These are phyloP conservation scores for Lithobates pipiens DNA, from an alignment of 2,797 vertebrate genomes.

Conservation along the genomic window DNA sequence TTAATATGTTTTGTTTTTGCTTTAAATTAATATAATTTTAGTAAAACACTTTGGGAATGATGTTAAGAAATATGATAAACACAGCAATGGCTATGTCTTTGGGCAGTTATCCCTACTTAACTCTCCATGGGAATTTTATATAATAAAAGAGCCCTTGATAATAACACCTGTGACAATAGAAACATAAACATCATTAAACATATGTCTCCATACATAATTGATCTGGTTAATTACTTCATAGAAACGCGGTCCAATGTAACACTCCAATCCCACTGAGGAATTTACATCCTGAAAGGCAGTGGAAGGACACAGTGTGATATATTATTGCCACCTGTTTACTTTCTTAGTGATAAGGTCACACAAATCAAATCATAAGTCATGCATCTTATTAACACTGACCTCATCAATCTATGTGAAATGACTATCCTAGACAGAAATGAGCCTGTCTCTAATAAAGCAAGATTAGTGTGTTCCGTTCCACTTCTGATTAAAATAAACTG, in stretches of 20 bases:
- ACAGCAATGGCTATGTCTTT: neutral
- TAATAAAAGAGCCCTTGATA: constrained; percentile 46
- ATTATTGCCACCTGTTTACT: constrained; percentile 66
- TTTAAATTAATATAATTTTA: neutral
- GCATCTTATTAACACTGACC: constrained; percentile 71
- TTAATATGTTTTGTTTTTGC: neutral
- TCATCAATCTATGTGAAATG: constrained; percentile 69
- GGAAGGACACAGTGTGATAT: constrained; percentile 44
- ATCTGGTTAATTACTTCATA: constrained; percentile 52
- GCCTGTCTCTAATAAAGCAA: constrained; percentile 64
- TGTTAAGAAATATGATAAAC: neutral
- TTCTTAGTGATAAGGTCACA: constrained; percentile 70
- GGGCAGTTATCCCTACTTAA: neutral
- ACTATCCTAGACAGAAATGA: constrained; percentile 66
- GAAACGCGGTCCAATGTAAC: constrained; percentile 50
- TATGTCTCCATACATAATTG: constrained; percentile 57
- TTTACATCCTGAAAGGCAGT: constrained; percentile 36
- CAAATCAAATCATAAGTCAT: constrained; percentile 72
- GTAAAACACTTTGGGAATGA: neutral
- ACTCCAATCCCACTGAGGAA: constrained; percentile 44
- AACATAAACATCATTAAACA: constrained; percentile 56
- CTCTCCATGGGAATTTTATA: constrained; percentile 25
- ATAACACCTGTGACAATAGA: constrained; percentile 56
- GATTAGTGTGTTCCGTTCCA: constrained; percentile 45
- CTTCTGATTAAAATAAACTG: constrained; percentile 63